Evolutionary conservation across 2,113 vertebrate genomes (phyloP).

Genomic region (Melanerpes aurifrons): DNA sequence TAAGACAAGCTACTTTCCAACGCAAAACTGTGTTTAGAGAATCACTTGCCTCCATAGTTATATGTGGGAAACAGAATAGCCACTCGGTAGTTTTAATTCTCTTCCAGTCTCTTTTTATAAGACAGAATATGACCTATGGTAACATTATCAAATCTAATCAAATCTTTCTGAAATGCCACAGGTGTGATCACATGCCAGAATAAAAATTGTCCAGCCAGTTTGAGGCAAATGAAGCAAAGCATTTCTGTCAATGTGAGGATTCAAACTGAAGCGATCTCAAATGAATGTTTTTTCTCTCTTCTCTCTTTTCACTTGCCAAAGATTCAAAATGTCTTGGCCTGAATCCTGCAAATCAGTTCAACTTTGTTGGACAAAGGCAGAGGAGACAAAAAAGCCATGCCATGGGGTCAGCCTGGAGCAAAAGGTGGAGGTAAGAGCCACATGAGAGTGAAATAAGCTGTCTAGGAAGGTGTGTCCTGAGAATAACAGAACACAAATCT

Average conservation of each 20-base stretch:
- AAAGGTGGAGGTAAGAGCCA: background rate
- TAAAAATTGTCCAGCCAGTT: conserved; percentile 8
- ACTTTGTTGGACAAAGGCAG: background rate
- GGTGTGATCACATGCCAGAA: conserved; percentile 7
- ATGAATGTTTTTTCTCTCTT: background rate
- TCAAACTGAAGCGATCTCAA: background rate
- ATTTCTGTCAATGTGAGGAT: background rate
- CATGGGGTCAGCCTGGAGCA: background rate
- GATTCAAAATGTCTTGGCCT: background rate
- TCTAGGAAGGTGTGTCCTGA: background rate
- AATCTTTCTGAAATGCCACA: conserved; percentile 17
- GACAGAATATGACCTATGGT: background rate
- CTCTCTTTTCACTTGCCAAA: conserved; percentile 34
- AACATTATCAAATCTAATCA: background rate
- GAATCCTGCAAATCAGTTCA: conserved; percentile 1
- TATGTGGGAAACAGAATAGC: background rate
- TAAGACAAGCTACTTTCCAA: background rate
- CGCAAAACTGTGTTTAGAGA: background rate
- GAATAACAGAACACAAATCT: background rate
- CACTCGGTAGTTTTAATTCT: background rate
- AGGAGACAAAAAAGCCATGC: background rate
- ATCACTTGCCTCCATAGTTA: background rate
- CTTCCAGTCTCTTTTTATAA: background rate
- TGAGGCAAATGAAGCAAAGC: background rate
- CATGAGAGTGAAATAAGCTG: background rate